These are phyloP conservation scores for Drosophila ambigua DNA, from an alignment of 1,140 invertebrate genomes.

Conservation along the genomic window DNA sequence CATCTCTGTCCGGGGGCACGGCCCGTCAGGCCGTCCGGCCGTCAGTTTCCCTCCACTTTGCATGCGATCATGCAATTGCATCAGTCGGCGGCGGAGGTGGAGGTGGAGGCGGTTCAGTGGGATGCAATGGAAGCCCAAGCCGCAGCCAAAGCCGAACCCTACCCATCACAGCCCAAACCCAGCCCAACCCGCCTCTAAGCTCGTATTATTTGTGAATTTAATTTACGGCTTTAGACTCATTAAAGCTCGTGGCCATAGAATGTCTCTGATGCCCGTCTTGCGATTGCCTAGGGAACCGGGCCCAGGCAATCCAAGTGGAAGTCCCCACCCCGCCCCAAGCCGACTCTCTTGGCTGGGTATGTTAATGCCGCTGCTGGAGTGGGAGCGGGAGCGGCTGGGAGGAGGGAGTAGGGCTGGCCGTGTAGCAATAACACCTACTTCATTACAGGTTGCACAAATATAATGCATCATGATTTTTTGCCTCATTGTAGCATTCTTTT, in stretches of 20 bases:
- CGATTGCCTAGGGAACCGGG: conserved; percentile 52
- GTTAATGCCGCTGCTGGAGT: conserved; percentile 26
- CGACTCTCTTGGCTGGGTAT: conserved; percentile 48
- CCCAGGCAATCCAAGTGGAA: not conserved
- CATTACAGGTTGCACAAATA: conserved; percentile 52
- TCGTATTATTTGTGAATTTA: conserved; percentile 75
- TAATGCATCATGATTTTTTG: conserved; percentile 54
- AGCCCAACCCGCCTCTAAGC: conserved; percentile 19
- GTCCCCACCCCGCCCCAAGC: not conserved
- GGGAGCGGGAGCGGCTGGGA: not conserved
- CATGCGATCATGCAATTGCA: conserved; percentile 70
- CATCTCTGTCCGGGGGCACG: conserved; percentile 22
- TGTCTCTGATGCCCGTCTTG: conserved; percentile 57
- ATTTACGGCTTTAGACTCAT: conserved; percentile 67
- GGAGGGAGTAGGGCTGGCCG: not conserved
- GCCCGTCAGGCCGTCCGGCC: conserved; percentile 6
- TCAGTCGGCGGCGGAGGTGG: conserved; percentile 2
- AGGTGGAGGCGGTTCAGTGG: conserved; percentile 16
- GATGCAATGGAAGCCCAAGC: conserved; percentile 13
- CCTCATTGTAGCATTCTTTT: conserved; percentile 43
- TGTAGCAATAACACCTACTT: conserved; percentile 67
- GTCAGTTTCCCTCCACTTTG: conserved; percentile 56
- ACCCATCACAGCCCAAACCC: too few relatives aligned
- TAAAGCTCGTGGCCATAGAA: conserved; percentile 42
- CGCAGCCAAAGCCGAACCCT: not conserved